Evolutionary conservation across 2,113 vertebrate genomes (phyloP).

Genomic region (Numenius arquata): DNA sequence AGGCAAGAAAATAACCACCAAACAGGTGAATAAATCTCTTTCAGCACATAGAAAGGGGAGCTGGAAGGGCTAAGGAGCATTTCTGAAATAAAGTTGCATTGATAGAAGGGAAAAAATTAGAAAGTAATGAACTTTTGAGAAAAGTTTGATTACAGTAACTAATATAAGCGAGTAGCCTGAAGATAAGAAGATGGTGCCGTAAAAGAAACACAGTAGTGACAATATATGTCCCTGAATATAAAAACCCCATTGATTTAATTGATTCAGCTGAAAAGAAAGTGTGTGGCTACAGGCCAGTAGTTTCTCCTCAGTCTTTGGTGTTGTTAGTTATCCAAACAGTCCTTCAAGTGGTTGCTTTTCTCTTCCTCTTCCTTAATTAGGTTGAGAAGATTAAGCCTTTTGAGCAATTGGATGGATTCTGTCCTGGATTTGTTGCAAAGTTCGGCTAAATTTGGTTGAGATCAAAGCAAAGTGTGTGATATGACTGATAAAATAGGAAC

Average conservation of each 20-base stretch:
- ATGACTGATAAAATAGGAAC: background rate
- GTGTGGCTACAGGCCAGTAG: background rate
- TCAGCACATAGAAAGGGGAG: background rate
- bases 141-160: background rate
- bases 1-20: background rate
- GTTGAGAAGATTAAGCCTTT: background rate
- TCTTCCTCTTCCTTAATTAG: background rate
- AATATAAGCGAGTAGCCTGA: background rate
- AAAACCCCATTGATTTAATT: background rate
- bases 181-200: background rate
- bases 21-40: background rate
- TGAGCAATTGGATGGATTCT: background rate
- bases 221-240: background rate
- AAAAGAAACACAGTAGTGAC: background rate
- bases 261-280: background rate
- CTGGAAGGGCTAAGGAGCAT: background rate
- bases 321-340: background rate
- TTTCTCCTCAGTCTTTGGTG: background rate
- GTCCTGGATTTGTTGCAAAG: background rate
- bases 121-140: background rate
- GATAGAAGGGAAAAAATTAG: background rate
- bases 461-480: background rate
- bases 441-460: background rate
- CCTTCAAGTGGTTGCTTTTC: background rate
- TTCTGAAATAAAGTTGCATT: background rate